phyloP scores from a whole-genome alignment of 2,113 vertebrate species.

The Cephalopholis sonnerati region DNA sequence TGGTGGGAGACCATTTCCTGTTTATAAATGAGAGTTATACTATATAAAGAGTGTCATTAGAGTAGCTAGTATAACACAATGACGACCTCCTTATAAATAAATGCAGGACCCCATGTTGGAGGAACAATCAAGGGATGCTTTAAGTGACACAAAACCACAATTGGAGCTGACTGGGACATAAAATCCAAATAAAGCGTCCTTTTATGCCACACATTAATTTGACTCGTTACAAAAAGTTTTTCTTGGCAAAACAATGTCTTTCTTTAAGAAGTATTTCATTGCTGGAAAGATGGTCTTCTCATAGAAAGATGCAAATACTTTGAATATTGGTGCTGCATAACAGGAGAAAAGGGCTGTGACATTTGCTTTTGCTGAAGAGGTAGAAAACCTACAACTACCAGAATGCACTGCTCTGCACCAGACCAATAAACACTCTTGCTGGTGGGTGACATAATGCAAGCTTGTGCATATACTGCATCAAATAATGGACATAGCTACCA shows the following conservation, averaged over 20 bases:
- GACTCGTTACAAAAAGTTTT: background rate
- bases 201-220: background rate
- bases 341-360: too few relatives aligned
- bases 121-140: constrained; percentile 1
- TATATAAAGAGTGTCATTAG: constrained; percentile 62
- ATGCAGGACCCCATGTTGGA: constrained; percentile 18
- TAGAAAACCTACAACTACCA: too few relatives aligned
- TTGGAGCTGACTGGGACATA: constrained; percentile 10
- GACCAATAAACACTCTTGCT: too few relatives aligned
- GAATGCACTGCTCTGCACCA: too few relatives aligned
- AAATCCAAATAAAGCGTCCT: background rate
- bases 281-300: too few relatives aligned
- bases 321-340: too few relatives aligned
- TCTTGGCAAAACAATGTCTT: background rate
- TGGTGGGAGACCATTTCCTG: constrained; percentile 54
- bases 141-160: background rate
- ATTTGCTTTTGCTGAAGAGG: too few relatives aligned
- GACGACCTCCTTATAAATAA: constrained; percentile 41
- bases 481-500: too few relatives aligned
- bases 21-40: constrained; percentile 69
- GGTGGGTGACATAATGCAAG: too few relatives aligned
- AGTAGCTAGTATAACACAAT: constrained; percentile 39
- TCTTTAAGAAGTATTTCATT: background rate
- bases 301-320: too few relatives aligned
- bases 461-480: too few relatives aligned